phyloP scores from a whole-genome alignment of 2,797 vertebrate species.

The Sebastes reedi region DNA sequence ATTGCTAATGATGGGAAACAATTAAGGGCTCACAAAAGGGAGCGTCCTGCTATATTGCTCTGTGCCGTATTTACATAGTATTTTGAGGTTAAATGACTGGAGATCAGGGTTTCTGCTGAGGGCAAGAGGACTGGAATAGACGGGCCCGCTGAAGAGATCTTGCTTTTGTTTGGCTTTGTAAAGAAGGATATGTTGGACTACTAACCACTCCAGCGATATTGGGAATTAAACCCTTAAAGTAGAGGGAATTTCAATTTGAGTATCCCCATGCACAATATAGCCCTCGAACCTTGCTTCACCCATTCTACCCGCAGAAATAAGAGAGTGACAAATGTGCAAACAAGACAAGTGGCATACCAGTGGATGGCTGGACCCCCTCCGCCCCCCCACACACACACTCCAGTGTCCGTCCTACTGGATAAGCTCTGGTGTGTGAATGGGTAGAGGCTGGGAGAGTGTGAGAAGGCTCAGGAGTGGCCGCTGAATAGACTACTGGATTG shows the following conservation, averaged over 20 bases:
- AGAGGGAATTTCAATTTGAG: constrained; percentile 32
- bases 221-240: constrained; percentile 36
- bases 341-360: constrained; percentile 34
- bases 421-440: constrained; percentile 33
- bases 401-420: constrained; percentile 28
- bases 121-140: constrained; percentile 21
- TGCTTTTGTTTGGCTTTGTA: constrained; percentile 50
- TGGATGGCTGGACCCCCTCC: not conserved
- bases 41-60: constrained; percentile 53
- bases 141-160: constrained; percentile 17
- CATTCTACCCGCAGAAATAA: not conserved
- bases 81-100: constrained; percentile 66
- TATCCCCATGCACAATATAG: not conserved
- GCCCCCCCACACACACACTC: too few relatives aligned
- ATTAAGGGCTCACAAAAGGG: constrained; percentile 66
- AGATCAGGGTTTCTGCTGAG: constrained; percentile 30
- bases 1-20: constrained; percentile 79
- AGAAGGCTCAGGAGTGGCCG: constrained; percentile 31
- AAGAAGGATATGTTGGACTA: constrained; percentile 25
- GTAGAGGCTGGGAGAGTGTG: constrained; percentile 37
- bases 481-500: constrained; percentile 63
- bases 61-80: constrained; percentile 47
- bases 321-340: constrained; percentile 28
- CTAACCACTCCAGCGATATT: not conserved
- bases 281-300: not conserved